Conservation (phyloP, 37 sponge, comb jelly and placozoan genomes). For the Geodia barretti region DNA sequence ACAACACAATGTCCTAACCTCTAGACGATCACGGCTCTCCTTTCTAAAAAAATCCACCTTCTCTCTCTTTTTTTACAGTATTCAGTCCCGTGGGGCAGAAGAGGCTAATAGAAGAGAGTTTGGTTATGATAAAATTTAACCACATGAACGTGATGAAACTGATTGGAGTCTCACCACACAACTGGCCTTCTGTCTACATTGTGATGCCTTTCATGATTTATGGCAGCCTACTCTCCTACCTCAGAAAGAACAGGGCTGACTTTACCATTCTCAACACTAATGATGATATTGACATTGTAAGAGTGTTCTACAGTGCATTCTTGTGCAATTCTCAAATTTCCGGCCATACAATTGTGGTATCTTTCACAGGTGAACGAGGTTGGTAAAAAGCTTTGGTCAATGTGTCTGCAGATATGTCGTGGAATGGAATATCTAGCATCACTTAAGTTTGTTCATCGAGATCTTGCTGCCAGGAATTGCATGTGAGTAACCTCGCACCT, state of each 20-base stretch:
- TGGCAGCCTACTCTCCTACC: slow-evolving; percentile 5
- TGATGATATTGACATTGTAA: background rate
- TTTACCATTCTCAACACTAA: background rate
- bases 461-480: slow-evolving; percentile 43
- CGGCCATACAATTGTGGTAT: background rate
- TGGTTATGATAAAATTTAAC: background rate
- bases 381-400: background rate
- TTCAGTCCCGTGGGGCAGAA: background rate
- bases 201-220: slow-evolving; percentile 13
- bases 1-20: background rate
- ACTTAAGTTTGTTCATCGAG: slow-evolving; percentile 22
- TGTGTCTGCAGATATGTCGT: slow-evolving; percentile 17
- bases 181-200: background rate
- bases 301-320: background rate
- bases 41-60: background rate
- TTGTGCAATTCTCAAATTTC: no score
- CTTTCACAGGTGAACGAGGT: background rate
- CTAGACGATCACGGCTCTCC: no score
- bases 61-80: background rate
- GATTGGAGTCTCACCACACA: background rate
- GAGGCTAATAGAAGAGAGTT: background rate
- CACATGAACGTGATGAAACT: slow-evolving; percentile 9
- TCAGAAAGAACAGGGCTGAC: background rate
- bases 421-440: slow-evolving; percentile 34
- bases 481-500: slow-evolving; percentile 6